Evolutionary conservation across 2,113 vertebrate genomes (phyloP).

Genomic region (Paedocypris sp.): DNA sequence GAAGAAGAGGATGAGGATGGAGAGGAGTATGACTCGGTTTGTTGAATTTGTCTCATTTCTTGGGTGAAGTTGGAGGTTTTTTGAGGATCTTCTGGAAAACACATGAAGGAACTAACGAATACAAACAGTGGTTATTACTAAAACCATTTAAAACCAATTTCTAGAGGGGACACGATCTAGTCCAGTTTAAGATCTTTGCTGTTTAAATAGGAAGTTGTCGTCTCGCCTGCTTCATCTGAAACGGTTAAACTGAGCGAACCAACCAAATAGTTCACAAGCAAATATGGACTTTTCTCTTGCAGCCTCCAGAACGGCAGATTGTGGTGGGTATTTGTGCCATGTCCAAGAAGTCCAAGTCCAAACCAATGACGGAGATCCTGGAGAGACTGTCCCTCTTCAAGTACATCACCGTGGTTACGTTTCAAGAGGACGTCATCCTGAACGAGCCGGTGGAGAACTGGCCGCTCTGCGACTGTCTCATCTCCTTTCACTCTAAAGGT

Average conservation of each 20-base stretch:
- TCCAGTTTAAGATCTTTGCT: too few species aligned
- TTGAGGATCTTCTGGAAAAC: too few species aligned
- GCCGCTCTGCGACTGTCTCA: conserved; percentile 83
- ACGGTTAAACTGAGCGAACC: too few species aligned
- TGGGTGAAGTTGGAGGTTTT: too few species aligned
- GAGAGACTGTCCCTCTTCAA: conserved; percentile 81
- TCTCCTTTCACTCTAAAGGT: conserved; percentile 91
- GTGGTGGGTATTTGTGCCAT: conserved; percentile 84
- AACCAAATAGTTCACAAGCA: too few species aligned
- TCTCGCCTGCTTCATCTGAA: too few species aligned
- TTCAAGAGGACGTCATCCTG: conserved; percentile 79
- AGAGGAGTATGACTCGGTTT: conserved; percentile 75
- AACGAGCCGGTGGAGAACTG: conserved; percentile 80
- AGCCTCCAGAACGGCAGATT: conserved; percentile 83
- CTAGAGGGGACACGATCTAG: too few species aligned
- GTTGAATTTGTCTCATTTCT: conserved; percentile 22
- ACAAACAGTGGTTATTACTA: too few species aligned
- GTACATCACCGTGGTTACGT: conserved; percentile 78
- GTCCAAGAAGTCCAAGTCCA: conserved; percentile 85
- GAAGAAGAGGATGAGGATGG: conserved; percentile 67
- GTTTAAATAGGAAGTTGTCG: too few species aligned
- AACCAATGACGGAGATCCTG: conserved; percentile 87
- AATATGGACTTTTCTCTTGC: neutral
- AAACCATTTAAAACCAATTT: too few species aligned
- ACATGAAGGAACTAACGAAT: too few species aligned